Evolutionary conservation across 2,113 vertebrate species (phyloP), one percentile per base, ranked within the genome.

Genomic region (Diadophis punctatus): DNA sequence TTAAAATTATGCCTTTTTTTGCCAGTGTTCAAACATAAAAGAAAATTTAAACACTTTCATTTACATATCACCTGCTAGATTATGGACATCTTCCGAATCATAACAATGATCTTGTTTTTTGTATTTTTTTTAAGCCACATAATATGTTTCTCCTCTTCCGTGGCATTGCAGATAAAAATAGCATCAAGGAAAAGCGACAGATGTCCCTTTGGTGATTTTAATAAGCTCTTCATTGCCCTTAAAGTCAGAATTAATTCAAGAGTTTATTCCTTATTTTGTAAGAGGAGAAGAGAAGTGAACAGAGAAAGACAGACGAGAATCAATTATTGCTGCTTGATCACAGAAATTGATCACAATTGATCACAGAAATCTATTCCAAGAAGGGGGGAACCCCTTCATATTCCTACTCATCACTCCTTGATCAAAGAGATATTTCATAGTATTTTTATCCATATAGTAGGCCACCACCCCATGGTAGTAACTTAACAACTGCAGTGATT

Each of bases 1-100:
- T 96, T 96, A 43, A 85, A 96, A 96, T 96, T 96, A 95, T 94
- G 93, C 8, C 20, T 94, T 95, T 93, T 93, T 95, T 94, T 92
- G 95, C 90, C 93, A 91, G 86, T 92, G 94, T 94, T 92, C 94
- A 92, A 8, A 0, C 46, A 90, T 93, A 95, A 95, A 93, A 92
- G 87, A 96, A 95, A 92, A 86, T 88, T 95, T 91, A 93, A 94
- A 93, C 0, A 12, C 94, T 95, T 96, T 96, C 34, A 92, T 93
- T 55, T 95, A 94, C 20, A 52, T 92, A 95, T 95, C 93, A 93
- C 94, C 95, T 94, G 93, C 95, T 95, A 93, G 94, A 95, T 96
- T 96, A 94, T 91, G 96, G 95, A 88, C 91, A 94, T 93, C 60
- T 95, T 91, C 93, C 68, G 80, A 91, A 91, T 90, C 92, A 94